phyloP scores from a whole-genome alignment of 1,140 invertebrate species.

The Bombus turneri region DNA sequence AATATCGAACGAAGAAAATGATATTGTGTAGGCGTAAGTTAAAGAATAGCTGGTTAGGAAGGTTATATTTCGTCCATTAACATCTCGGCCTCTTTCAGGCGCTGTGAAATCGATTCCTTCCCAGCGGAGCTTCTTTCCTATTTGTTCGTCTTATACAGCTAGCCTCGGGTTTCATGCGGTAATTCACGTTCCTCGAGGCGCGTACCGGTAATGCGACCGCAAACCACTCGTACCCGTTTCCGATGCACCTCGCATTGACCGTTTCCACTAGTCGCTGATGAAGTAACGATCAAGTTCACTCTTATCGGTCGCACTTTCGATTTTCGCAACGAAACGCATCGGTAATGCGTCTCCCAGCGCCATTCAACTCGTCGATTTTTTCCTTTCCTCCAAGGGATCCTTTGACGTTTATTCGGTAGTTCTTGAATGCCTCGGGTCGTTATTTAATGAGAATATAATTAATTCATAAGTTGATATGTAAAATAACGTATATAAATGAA shows the following conservation, averaged over 20 bases:
- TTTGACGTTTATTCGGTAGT: no score
- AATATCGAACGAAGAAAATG: no score
- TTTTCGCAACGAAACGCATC: not conserved
- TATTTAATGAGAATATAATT: no score
- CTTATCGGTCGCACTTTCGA: constrained; percentile 46
- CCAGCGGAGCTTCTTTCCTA: constrained; percentile 2
- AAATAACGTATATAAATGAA: no score
- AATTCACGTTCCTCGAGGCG: constrained; percentile 38
- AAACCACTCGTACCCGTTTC: constrained; percentile 27
- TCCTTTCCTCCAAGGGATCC: no score
- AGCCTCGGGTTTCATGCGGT: constrained; percentile 49
- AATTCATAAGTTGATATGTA: no score
- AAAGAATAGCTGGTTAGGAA: not conserved
- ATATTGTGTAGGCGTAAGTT: not conserved
- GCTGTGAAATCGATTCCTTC: constrained; percentile 26
- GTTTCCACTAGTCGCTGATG: constrained; percentile 26
- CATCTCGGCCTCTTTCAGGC: not conserved
- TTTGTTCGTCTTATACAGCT: constrained; percentile 4
- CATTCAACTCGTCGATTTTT: not conserved
- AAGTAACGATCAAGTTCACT: constrained; percentile 46
- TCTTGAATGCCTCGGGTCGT: no score
- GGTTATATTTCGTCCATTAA: not conserved
- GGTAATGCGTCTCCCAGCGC: no score
- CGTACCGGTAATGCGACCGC: constrained; percentile 43
- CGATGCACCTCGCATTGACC: constrained; percentile 39